Conservation (phyloP, 2,797 vertebrate species). For the Galago senegalensis region DNA sequence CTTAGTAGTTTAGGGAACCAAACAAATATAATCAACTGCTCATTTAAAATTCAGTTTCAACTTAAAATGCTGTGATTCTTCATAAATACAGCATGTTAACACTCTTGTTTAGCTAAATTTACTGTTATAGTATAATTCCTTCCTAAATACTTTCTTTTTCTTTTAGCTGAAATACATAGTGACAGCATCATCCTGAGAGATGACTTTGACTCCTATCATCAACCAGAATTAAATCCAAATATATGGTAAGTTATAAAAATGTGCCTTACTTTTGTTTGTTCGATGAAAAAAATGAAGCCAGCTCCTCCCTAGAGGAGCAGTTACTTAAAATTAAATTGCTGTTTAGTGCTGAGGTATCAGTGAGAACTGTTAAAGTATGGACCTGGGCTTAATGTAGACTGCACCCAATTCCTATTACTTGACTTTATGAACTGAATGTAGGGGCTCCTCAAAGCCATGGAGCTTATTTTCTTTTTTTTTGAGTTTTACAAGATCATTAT, state of each 20-base stretch:
- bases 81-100: neutral
- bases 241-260: constrained; percentile 93
- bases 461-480: neutral
- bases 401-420: neutral
- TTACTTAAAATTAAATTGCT: constrained; percentile 41
- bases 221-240: constrained; percentile 94
- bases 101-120: neutral
- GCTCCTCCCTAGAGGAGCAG: neutral
- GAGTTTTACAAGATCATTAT: neutral
- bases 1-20: neutral
- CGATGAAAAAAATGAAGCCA: neutral
- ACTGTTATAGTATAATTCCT: neutral
- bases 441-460: neutral
- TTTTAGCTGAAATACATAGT: constrained; percentile 95
- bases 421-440: constrained; percentile 9
- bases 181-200: constrained; percentile 96
- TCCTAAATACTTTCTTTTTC: constrained; percentile 65
- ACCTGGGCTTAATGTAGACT: neutral
- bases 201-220: constrained; percentile 97
- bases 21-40: neutral
- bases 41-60: constrained; percentile 51
- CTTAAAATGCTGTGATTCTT: constrained; percentile 39
- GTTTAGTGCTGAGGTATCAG: neutral
- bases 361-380: neutral
- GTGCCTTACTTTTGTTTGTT: neutral